Evolutionary conservation across 2,888 invertebrate species (phyloP), one percentile per base, ranked within the genome.

Genomic region (Abscondita cerata): DNA sequence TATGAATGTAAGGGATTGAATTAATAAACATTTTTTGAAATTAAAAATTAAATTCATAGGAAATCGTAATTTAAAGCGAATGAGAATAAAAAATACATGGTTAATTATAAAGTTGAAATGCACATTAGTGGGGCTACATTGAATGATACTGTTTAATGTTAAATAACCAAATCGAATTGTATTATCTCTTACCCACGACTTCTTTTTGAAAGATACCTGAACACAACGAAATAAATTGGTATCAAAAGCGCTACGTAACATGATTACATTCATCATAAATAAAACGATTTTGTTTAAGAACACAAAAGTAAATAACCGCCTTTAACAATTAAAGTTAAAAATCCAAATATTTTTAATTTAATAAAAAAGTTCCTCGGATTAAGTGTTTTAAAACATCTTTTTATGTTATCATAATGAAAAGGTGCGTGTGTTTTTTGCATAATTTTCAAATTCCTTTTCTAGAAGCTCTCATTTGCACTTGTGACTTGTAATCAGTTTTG

Each of bases 391-490:
- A 6, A 25, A 6, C 25, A 25, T 25, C 2, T 25, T 25, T 25
- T 25, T 25, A 25, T 25, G 44, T 52, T 53, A 52, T 60, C 51
- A 57, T 57, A 47, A 46, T 48, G 44, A 58, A 53, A 48, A 52
- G 62, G 25, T 53, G 62, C 16, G 51, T 51, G 31, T 54, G 58
- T 65, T 53, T 53, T 53, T 55, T 56, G 72, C 68, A 72, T 72
- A 72, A 72, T 72, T 72, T 72, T 72, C 68, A 70, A 67, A 72
- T 72, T 70, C 68, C 62, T 69, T 62, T 65, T 62, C 53, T 20
- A 31, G 36, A 46, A 52, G 53, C 55, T 59, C 61, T 66, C 54
- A 53, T 65, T 59, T 72, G 68, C 70, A 68, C 68, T 67, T 64
- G 64, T 34, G 65, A 67, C 68, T 65, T 62, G 70, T 70, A 73